These are phyloP conservation scores for Heliconius aoede DNA, from an alignment of 2,888 invertebrate genomes.

Conservation along the genomic window DNA sequence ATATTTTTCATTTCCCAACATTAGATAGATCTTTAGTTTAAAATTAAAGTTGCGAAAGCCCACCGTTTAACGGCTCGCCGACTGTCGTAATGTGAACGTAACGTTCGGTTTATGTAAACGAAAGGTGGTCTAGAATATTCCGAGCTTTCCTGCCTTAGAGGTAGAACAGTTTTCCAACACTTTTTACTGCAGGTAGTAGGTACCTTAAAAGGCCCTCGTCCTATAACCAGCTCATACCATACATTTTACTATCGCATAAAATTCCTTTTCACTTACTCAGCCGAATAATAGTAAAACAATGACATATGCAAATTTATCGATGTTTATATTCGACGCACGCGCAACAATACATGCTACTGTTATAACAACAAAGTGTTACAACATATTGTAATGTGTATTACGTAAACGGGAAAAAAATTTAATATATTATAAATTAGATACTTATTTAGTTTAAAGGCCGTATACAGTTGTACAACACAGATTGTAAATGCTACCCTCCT, in stretches of 20 bases:
- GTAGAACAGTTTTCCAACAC: conserved; percentile 55
- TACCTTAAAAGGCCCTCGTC: conserved; percentile 37
- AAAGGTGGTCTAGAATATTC: conserved; percentile 68
- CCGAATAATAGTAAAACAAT: conserved; percentile 49
- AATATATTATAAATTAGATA: too few relatives aligned
- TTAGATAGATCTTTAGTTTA: conserved; percentile 28
- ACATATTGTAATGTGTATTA: conserved; percentile 6
- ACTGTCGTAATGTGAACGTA: conserved; percentile 44
- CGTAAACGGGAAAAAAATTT: conserved; percentile 17
- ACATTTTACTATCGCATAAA: conserved; percentile 31
- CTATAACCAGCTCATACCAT: conserved; percentile 31
- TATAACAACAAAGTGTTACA: conserved; percentile 43
- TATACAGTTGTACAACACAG: too few relatives aligned
- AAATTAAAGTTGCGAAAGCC: conserved; percentile 44
- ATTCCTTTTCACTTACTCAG: conserved; percentile 52
- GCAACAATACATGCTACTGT: conserved; percentile 32
- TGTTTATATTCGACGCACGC: conserved; percentile 52
- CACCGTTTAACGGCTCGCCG: conserved; percentile 34
- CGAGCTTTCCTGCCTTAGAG: conserved; percentile 64
- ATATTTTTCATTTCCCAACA: conserved; percentile 37
- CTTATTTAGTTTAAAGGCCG: too few relatives aligned
- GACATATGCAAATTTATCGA: conserved; percentile 52
- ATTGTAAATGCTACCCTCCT: background rate
- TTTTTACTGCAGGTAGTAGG: conserved; percentile 51
- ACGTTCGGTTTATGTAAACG: conserved; percentile 57